Conservation (phyloP, 1,140 invertebrate genomes). For the Zophobas atratus region DNA sequence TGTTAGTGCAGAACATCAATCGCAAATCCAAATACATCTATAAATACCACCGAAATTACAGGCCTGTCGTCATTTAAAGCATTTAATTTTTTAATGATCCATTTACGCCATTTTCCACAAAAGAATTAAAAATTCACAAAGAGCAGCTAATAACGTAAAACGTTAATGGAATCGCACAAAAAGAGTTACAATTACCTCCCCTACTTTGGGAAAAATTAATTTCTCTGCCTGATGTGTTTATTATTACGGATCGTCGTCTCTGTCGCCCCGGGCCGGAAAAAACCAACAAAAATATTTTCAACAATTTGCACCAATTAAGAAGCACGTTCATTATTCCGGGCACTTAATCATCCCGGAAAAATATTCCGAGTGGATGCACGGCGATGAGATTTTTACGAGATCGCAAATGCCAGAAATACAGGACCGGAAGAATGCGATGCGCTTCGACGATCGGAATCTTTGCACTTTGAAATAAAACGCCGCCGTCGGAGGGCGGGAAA, state of each 20-base stretch:
- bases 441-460: slow-evolving; percentile 2
- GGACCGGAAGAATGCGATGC: slow-evolving; percentile 2
- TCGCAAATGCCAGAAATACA: neutral
- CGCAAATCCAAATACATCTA: neutral
- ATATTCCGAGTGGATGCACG: slow-evolving; percentile 21
- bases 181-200: neutral
- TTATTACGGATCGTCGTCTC: too few species aligned
- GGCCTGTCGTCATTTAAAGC: neutral
- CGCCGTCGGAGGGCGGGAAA: slow-evolving; percentile 4
- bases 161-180: slow-evolving; percentile 10
- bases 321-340: slow-evolving; percentile 12
- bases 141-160: neutral
- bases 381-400: neutral
- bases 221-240: neutral
- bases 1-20: neutral
- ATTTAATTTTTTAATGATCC: slow-evolving; percentile 17
- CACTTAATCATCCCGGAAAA: neutral
- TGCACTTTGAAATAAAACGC: slow-evolving; percentile 2
- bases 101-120: slow-evolving; percentile 7
- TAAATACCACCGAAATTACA: neutral
- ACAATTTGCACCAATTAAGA: neutral
- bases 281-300: slow-evolving; percentile 1
- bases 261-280: neutral
- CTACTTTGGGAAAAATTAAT: neutral
- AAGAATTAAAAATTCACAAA: slow-evolving; percentile 21